A percentile compares a stretch with the other conserved stretches of the same genome.
phyloP scores from a whole-genome alignment of 2,113 vertebrate species.

The Sphaerodactylus townsendi region DNA sequence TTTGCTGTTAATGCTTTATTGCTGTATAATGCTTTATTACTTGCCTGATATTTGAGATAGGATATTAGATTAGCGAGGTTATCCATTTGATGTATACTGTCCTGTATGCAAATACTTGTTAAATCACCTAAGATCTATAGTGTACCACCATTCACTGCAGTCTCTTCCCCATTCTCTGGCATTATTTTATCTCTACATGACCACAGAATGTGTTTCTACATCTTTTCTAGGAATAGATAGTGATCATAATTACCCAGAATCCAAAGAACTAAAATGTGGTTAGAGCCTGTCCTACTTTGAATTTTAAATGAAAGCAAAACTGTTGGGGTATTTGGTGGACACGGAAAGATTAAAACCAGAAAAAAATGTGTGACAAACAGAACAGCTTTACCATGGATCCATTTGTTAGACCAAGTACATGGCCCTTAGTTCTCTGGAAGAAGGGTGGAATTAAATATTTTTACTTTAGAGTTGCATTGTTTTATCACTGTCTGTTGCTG shows the following conservation, averaged over 20 bases:
- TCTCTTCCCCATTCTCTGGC: background rate
- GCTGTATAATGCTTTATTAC: background rate
- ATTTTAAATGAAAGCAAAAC: slow-evolving; percentile 22
- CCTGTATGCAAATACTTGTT: background rate
- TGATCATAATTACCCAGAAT: slow-evolving; percentile 54
- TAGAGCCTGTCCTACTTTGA: slow-evolving; percentile 56
- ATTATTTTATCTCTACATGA: slow-evolving; percentile 34
- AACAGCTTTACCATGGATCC: too few relatives aligned
- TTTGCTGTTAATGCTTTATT: background rate
- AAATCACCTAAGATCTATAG: background rate
- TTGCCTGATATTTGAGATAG: background rate
- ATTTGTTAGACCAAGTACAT: too few relatives aligned
- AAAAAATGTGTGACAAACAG: background rate
- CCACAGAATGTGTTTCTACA: slow-evolving; percentile 35
- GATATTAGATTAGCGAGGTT: background rate
- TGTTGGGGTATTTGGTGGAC: slow-evolving; percentile 29
- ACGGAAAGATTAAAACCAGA: slow-evolving; percentile 10
- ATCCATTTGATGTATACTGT: background rate
- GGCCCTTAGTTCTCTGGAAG: too few relatives aligned
- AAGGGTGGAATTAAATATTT: too few relatives aligned
- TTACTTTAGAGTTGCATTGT: too few relatives aligned
- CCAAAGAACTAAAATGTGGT: slow-evolving; percentile 55
- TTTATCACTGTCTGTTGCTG: too few relatives aligned
- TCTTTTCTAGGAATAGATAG: slow-evolving; percentile 63
- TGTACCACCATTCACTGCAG: background rate